Percentiles rank a stretch among this genome's conserved stretches.
Evolutionary conservation across 2,888 invertebrate genomes (phyloP).

Genomic region (Desoria tigrina): DNA sequence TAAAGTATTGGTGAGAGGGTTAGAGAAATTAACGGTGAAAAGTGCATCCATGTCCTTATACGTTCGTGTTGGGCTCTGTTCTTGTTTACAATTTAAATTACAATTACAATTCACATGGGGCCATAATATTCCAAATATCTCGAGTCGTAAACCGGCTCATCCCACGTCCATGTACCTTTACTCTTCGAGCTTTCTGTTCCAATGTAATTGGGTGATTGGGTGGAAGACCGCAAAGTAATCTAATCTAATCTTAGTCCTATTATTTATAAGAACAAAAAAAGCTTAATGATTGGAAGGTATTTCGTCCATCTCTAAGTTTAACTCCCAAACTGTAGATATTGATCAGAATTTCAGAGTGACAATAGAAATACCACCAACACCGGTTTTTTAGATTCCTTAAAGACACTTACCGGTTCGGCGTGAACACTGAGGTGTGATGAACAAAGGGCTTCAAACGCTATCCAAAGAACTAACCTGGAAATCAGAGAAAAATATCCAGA

Average conservation of each 20-base stretch:
- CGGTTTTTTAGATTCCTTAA: too few species aligned
- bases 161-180: not conserved
- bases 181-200: not conserved
- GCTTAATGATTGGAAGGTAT: not conserved
- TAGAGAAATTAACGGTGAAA: too few species aligned
- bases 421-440: not conserved
- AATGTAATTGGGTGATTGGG: slow-evolving; percentile 3
- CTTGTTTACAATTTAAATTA: too few species aligned
- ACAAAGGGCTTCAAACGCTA: slow-evolving; percentile 6
- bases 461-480: slow-evolving; percentile 17
- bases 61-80: too few species aligned
- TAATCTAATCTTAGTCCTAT: not conserved
- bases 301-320: not conserved
- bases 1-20: too few species aligned
- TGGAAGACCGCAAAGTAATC: not conserved
- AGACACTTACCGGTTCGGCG: not conserved
- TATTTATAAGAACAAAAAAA: not conserved
- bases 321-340: too few species aligned
- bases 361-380: too few species aligned
- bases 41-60: too few species aligned
- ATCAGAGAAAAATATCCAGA: not conserved
- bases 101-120: too few species aligned
- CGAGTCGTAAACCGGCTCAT: too few species aligned
- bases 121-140: too few species aligned
- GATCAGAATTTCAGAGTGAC: too few species aligned